These are phyloP conservation scores for Pteropus alecto DNA, from an alignment of 2,113 vertebrate species.

Conservation along the genomic window DNA sequence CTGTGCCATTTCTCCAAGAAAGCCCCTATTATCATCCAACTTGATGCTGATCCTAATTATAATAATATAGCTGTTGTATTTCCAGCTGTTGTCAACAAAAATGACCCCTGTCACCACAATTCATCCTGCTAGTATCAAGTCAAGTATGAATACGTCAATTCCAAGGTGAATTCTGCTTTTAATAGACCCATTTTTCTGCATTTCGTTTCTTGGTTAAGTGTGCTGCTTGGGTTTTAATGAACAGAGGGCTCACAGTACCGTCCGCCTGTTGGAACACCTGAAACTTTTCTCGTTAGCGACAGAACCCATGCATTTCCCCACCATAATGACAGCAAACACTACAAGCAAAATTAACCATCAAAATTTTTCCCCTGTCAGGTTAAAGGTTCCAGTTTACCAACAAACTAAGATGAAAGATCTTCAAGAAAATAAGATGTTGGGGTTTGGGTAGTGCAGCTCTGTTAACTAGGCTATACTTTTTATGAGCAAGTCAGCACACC, in stretches of 20 bases:
- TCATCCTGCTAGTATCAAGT: constrained; percentile 52
- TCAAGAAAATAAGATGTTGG: constrained; percentile 78
- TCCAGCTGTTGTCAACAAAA: constrained; percentile 79
- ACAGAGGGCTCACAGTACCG: constrained; percentile 36
- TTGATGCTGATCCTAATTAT: constrained; percentile 81
- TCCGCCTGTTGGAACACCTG: constrained; percentile 63
- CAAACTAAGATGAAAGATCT: constrained; percentile 82
- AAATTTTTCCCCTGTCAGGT: constrained; percentile 57
- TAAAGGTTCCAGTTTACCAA: constrained; percentile 73
- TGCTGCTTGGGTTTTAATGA: constrained; percentile 72
- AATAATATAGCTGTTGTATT: constrained; percentile 79
- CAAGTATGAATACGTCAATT: constrained; percentile 42
- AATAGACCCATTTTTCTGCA: constrained; percentile 28
- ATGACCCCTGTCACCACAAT: constrained; percentile 66
- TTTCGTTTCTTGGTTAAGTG: constrained; percentile 57
- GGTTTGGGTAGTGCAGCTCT: constrained; percentile 66
- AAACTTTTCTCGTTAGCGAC: constrained; percentile 58
- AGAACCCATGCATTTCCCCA: neutral
- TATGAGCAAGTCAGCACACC: constrained; percentile 79
- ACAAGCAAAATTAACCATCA: constrained; percentile 70
- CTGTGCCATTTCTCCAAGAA: constrained; percentile 82
- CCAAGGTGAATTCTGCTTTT: constrained; percentile 59
- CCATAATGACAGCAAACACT: constrained; percentile 67
- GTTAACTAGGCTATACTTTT: constrained; percentile 75
- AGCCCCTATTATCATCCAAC: constrained; percentile 79